Conservation (phyloP, 2,888 invertebrate genomes). For the Creontiades dilutus region DNA sequence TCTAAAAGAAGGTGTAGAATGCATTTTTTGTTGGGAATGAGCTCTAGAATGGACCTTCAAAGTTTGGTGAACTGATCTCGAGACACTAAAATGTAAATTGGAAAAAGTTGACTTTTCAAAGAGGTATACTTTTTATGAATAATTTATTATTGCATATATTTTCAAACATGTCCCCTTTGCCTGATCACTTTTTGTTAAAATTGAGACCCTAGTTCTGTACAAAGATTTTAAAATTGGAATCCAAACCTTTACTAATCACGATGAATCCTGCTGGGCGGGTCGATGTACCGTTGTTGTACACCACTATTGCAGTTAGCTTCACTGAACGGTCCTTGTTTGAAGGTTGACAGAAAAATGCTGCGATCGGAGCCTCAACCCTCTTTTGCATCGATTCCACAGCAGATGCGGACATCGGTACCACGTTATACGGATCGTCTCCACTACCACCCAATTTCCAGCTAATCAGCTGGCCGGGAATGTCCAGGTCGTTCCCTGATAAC, state of each 20-base stretch:
- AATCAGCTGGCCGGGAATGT: not conserved
- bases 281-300: not conserved
- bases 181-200: not conserved
- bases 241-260: not conserved
- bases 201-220: not conserved
- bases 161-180: too few relatives aligned
- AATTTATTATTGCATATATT: too few relatives aligned
- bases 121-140: too few relatives aligned
- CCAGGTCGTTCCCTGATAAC: not conserved
- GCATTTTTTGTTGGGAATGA: too few relatives aligned
- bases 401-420: not conserved
- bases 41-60: too few relatives aligned
- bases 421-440: not conserved
- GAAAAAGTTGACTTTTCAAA: too few relatives aligned
- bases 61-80: too few relatives aligned
- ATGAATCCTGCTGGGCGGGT: not conserved
- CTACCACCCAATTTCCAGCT: not conserved
- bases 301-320: not conserved
- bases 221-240: conserved; percentile 6
- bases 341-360: not conserved
- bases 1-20: too few relatives aligned
- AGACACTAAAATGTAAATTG: too few relatives aligned
- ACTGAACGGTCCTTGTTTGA: not conserved
- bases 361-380: not conserved
- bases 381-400: not conserved